Conservation (phyloP, 2,888 invertebrate species). For the Aelia acuminata region DNA sequence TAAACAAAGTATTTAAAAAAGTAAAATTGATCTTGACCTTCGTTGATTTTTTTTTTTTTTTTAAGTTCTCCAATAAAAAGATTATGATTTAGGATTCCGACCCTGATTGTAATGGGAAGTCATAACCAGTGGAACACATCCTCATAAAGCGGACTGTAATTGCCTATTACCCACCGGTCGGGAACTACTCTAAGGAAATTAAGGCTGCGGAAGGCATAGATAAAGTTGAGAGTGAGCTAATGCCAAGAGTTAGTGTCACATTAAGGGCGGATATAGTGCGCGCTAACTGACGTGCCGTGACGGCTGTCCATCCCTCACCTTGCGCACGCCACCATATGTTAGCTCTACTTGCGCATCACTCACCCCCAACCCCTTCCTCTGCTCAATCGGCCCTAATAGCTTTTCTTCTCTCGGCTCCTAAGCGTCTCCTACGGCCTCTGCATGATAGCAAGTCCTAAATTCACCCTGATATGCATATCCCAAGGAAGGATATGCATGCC, state of each 20-base stretch:
- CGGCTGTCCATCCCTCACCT: slow-evolving; percentile 12
- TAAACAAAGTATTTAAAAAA: no score
- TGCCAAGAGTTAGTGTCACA: neutral
- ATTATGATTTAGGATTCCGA: no score
- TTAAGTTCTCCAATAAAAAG: no score
- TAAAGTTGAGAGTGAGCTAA: slow-evolving; percentile 8
- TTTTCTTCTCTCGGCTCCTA: neutral
- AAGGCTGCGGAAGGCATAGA: slow-evolving; percentile 1
- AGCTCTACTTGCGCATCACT: neutral
- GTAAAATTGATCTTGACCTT: no score
- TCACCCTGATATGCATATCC: neutral
- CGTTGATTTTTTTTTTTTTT: no score
- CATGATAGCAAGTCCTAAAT: neutral
- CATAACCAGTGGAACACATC: neutral
- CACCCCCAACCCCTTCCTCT: neutral
- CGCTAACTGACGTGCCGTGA: slow-evolving; percentile 40
- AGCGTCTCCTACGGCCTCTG: neutral
- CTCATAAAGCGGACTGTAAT: neutral
- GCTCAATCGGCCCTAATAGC: slow-evolving; percentile 24
- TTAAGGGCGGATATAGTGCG: neutral
- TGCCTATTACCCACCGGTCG: neutral
- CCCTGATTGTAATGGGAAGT: no score
- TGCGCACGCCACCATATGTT: slow-evolving; percentile 34
- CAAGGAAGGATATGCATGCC: no score
- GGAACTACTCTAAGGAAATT: neutral